Percentiles rank a stretch among this genome's conserved stretches.
Evolutionary conservation across 2,113 vertebrate genomes (phyloP).

Genomic region (Guaruba guarouba): DNA sequence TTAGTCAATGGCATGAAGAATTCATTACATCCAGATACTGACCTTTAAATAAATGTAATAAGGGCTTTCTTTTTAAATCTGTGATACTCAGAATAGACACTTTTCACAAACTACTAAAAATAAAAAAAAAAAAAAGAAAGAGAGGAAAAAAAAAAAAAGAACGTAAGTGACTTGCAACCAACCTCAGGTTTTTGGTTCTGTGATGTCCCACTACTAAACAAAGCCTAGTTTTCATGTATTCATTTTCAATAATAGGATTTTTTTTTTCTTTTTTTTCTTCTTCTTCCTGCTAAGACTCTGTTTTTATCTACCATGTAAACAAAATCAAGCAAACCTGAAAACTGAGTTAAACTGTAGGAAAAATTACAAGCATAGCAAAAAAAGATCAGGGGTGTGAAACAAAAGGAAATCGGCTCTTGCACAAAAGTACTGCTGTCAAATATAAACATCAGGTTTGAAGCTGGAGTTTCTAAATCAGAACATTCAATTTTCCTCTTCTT

Average conservation of each 20-base stretch:
- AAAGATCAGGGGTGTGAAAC: neutral
- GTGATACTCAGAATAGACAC: neutral
- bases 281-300: neutral
- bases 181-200: neutral
- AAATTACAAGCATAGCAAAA: neutral
- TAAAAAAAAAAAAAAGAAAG: too few species aligned
- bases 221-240: neutral
- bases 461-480: neutral
- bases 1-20: neutral
- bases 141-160: neutral
- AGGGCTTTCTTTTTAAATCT: neutral
- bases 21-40: neutral
- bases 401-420: neutral
- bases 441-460: neutral
- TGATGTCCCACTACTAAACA: neutral
- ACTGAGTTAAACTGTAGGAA: neutral
- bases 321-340: neutral
- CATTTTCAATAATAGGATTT: neutral
- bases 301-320: neutral
- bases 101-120: neutral
- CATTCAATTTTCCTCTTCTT: neutral
- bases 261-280: too few species aligned
- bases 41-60: neutral
- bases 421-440: neutral
- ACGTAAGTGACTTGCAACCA: neutral